phyloP scores from a whole-genome alignment of 2,888 invertebrate genomes.

The Drosophila birchii region DNA sequence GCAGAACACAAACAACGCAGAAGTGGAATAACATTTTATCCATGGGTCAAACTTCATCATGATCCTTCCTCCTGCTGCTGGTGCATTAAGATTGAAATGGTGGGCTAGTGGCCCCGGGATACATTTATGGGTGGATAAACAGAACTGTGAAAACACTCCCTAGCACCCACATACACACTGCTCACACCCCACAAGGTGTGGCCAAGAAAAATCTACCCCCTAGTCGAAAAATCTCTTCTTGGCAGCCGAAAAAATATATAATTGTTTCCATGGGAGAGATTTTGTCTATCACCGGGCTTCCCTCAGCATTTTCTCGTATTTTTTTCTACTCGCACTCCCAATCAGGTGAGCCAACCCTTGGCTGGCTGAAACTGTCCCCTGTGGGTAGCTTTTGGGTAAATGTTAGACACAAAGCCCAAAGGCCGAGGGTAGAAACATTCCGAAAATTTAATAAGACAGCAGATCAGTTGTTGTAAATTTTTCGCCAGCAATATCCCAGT shows the following conservation, averaged over 20 bases:
- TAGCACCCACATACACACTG: slow-evolving; percentile 31
- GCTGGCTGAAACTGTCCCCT: slow-evolving; percentile 69
- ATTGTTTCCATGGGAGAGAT: slow-evolving; percentile 64
- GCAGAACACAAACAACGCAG: slow-evolving; percentile 36
- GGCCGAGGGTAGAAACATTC: slow-evolving; percentile 56
- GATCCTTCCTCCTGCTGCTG: slow-evolving; percentile 4
- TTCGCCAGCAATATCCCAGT: slow-evolving; percentile 18
- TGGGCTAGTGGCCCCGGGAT: slow-evolving; percentile 26
- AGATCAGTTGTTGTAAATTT: slow-evolving; percentile 76
- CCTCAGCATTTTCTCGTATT: slow-evolving; percentile 13
- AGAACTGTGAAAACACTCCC: slow-evolving; percentile 26
- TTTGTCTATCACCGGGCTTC: slow-evolving; percentile 24
- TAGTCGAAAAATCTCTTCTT: slow-evolving; percentile 36
- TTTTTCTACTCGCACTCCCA: slow-evolving; percentile 45
- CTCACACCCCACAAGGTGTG: slow-evolving; percentile 46
- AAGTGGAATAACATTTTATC: slow-evolving; percentile 29
- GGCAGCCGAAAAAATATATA: slow-evolving; percentile 53
- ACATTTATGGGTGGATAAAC: slow-evolving; percentile 54
- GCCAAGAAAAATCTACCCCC: slow-evolving; percentile 50
- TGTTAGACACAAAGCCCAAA: slow-evolving; percentile 15
- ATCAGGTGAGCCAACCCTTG: slow-evolving; percentile 73
- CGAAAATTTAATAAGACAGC: slow-evolving; percentile 67
- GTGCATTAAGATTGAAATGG: slow-evolving; percentile 32
- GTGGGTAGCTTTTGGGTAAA: slow-evolving; percentile 44
- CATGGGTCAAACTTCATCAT: slow-evolving; percentile 32